Percentiles rank a stretch among this genome's conserved stretches.
phyloP scores from a whole-genome alignment of 1,140 invertebrate genomes.

The Solenopsis fugax region DNA sequence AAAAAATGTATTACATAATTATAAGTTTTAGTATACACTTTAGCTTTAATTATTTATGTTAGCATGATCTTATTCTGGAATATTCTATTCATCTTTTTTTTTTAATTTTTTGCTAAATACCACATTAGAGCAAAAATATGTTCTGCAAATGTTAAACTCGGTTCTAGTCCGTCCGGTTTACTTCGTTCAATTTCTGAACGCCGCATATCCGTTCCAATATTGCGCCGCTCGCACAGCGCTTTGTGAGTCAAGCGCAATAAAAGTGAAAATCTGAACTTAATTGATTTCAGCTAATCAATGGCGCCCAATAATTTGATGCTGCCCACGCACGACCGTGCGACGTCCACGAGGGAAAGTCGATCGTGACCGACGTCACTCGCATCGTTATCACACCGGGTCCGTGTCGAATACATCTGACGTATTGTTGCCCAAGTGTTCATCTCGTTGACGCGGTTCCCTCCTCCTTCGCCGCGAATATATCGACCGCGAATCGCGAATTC shows the following conservation, averaged over 20 bases:
- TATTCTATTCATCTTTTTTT: neutral
- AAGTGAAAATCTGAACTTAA: slow-evolving; percentile 35
- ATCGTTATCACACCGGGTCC: slow-evolving; percentile 28
- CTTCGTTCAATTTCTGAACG: neutral
- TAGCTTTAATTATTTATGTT: neutral
- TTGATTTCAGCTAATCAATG: slow-evolving; percentile 61
- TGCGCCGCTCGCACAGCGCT: neutral
- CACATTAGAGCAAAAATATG: neutral
- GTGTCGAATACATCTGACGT: slow-evolving; percentile 50
- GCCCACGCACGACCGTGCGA: neutral
- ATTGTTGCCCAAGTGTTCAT: slow-evolving; percentile 20
- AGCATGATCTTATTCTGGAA: neutral
- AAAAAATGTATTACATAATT: neutral
- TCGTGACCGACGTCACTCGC: slow-evolving; percentile 18
- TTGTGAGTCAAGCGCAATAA: neutral
- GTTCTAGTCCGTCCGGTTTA: neutral
- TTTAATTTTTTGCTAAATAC: neutral
- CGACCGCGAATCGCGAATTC: slow-evolving; percentile 20
- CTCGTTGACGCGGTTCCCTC: neutral
- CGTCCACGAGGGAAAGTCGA: neutral
- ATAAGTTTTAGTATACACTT: neutral
- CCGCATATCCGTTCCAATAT: neutral
- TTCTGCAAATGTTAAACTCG: neutral
- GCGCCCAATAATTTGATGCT: slow-evolving; percentile 7
- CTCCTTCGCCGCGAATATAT: neutral